These are phyloP conservation scores for Anadara kagoshimensis DNA, from an alignment of 1,140 invertebrate species.

Conservation along the genomic window DNA sequence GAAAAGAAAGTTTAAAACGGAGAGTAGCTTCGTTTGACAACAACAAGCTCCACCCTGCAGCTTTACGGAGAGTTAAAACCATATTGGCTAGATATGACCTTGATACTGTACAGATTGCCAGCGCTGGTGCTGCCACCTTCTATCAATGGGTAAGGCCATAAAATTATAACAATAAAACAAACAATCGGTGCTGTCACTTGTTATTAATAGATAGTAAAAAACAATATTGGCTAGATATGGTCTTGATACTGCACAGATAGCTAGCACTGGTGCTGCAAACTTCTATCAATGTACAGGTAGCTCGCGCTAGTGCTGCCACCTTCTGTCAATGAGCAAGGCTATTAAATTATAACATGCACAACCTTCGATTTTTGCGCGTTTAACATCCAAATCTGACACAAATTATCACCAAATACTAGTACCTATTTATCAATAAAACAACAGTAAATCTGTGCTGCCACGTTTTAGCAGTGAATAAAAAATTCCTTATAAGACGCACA, in stretches of 20 bases:
- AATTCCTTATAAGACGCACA: no score
- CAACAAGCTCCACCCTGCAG: constrained; percentile 14
- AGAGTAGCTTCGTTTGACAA: constrained; percentile 39
- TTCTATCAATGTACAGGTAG: constrained; percentile 54
- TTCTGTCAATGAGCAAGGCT: no score
- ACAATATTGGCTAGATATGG: constrained; percentile 41
- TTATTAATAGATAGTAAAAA: no score
- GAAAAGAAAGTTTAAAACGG: constrained; percentile 41
- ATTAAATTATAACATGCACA: no score
- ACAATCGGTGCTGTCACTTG: no score
- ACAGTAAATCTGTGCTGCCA: no score
- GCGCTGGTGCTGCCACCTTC: constrained; percentile 52
- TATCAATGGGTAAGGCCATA: constrained; percentile 44
- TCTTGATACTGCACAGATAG: constrained; percentile 42
- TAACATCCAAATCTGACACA: no score
- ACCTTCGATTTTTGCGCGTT: no score
- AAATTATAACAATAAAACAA: no score
- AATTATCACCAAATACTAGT: no score
- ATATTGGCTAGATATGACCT: constrained; percentile 45
- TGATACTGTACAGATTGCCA: constrained; percentile 46
- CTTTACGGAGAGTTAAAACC: constrained; percentile 29
- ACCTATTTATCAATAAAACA: no score
- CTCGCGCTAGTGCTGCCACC: no score
- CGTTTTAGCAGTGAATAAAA: constrained; percentile 49
- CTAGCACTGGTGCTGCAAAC: constrained; percentile 50